Conservation (phyloP, 1,140 invertebrate species). For the Trinorchestia longiramus region DNA sequence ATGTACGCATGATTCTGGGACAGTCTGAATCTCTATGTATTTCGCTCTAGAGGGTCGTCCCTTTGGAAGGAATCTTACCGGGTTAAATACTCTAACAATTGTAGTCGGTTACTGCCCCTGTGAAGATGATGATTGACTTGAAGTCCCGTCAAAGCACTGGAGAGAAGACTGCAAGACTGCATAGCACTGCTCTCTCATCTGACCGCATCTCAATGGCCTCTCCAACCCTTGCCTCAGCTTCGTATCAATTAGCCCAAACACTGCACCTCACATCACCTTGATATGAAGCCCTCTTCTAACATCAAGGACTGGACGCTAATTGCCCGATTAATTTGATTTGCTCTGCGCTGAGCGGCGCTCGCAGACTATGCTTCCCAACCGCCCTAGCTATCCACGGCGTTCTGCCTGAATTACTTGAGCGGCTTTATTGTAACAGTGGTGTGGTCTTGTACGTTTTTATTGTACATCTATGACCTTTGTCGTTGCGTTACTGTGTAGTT, state of each 20-base stretch:
- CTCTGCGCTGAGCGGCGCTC: neutral
- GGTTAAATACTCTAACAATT: neutral
- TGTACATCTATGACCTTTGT: neutral
- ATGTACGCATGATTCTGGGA: no score
- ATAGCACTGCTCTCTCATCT: neutral
- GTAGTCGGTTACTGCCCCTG: neutral
- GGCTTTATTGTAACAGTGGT: neutral
- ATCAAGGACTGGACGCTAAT: constrained; percentile 30
- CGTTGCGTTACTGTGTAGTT: neutral
- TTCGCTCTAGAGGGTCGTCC: neutral
- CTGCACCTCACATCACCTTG: neutral
- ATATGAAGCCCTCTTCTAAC: constrained; percentile 45
- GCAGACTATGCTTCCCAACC: neutral
- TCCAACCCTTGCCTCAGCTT: neutral
- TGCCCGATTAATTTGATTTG: constrained; percentile 21
- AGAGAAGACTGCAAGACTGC: neutral
- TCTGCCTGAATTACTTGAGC: neutral
- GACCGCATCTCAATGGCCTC: neutral
- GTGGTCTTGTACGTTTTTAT: neutral
- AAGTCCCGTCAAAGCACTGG: neutral
- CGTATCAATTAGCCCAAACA: constrained; percentile 38
- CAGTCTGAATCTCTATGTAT: no score
- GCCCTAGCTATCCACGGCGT: neutral
- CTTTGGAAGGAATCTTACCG: neutral
- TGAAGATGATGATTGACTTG: neutral